A percentile compares a stretch with the other conserved stretches of the same genome.
Conservation (phyloP, 2,888 invertebrate genomes). For the Galerucella nymphaeae region DNA sequence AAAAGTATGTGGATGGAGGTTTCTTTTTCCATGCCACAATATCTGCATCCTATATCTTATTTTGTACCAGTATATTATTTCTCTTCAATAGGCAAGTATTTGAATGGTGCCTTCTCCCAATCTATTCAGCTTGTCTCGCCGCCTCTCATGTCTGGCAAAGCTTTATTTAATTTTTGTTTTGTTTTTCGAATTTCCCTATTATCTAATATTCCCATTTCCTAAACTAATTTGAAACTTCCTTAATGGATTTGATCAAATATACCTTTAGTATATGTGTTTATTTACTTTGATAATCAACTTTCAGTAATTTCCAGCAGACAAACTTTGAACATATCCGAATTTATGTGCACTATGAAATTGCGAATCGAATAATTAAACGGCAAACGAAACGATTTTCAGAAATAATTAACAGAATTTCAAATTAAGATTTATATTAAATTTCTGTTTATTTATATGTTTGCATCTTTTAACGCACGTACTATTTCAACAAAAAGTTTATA, state of each 20-base stretch:
- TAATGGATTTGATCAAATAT: conserved; percentile 4
- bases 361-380: neutral
- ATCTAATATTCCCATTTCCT: neutral
- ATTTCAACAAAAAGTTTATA: neutral
- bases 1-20: too few species aligned
- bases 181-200: too few species aligned
- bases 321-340: conserved; percentile 11
- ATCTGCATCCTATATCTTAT: too few species aligned
- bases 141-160: too few species aligned
- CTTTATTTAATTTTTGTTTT: too few species aligned
- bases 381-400: neutral
- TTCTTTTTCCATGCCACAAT: too few species aligned
- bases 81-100: too few species aligned
- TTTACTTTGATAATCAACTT: conserved; percentile 17
- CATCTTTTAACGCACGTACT: too few species aligned
- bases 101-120: too few species aligned
- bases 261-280: conserved; percentile 10
- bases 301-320: conserved; percentile 5
- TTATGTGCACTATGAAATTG: conserved; percentile 7
- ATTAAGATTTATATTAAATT: neutral
- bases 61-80: too few species aligned
- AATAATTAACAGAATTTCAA: neutral
- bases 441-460: neutral
- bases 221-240: conserved; percentile 3
- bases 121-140: too few species aligned